Conservation (phyloP, 2,113 vertebrate species). For the Octodon degus region DNA sequence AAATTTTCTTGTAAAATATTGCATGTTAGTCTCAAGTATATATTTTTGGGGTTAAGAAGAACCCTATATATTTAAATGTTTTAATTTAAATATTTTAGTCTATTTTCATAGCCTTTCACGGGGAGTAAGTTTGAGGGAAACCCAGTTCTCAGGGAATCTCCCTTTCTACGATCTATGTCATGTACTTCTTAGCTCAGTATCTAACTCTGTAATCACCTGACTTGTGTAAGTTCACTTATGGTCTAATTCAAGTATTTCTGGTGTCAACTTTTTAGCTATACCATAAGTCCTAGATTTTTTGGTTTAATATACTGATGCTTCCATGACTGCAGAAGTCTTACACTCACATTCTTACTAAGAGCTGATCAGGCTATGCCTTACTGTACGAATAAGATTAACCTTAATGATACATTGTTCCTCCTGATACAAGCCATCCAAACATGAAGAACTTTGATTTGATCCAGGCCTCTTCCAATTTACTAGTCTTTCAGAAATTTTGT, state of each 20-base stretch:
- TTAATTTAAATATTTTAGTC: conserved; percentile 6
- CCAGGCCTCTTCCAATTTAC: not conserved
- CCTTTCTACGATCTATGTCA: not conserved
- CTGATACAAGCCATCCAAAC: not conserved
- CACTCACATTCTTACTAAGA: not conserved
- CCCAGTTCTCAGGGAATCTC: not conserved
- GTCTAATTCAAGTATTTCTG: not conserved
- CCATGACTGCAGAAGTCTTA: not conserved
- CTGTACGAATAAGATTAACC: not conserved
- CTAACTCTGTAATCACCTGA: not conserved
- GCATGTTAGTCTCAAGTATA: not conserved
- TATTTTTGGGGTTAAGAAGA: not conserved
- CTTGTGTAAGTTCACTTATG: not conserved
- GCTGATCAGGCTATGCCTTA: accelerated
- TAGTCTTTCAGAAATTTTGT: not conserved
- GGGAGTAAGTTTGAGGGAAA: not conserved
- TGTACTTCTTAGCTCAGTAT: not conserved
- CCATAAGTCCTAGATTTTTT: not conserved
- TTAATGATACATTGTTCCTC: not conserved
- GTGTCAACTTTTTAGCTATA: not conserved
- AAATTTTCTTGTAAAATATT: not conserved
- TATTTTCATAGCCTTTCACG: not conserved
- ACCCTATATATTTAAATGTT: not conserved
- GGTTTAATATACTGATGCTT: not conserved
- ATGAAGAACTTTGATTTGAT: not conserved